Evolutionary conservation across 2,113 vertebrate genomes (phyloP).

Genomic region (Sphaerodactylus townsendi): DNA sequence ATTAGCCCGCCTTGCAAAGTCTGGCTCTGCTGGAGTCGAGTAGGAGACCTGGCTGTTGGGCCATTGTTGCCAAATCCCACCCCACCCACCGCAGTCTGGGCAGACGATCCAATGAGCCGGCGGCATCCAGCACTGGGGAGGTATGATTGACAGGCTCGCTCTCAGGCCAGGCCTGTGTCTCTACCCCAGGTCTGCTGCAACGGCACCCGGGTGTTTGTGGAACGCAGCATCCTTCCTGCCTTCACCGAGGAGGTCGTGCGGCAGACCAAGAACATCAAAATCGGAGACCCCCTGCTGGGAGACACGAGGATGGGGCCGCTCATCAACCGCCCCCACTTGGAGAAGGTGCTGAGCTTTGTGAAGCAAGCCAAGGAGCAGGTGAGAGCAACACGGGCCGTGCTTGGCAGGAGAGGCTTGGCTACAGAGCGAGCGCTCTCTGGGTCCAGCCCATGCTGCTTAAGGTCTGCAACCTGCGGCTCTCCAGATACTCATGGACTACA

Average conservation of each 20-base stretch:
- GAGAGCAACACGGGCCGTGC: conserved; percentile 23
- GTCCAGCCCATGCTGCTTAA: no score
- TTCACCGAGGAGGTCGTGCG: conserved; percentile 91
- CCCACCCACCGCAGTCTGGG: background rate
- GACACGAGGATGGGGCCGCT: conserved; percentile 91
- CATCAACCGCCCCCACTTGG: conserved; percentile 87
- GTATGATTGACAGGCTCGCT: background rate
- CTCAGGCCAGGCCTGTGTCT: background rate
- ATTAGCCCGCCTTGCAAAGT: background rate
- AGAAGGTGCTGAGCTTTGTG: conserved; percentile 88
- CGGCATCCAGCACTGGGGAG: background rate
- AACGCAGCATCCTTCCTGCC: conserved; percentile 83
- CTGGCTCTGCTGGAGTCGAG: background rate
- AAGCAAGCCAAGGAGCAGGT: conserved; percentile 88
- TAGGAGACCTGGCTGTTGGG: background rate
- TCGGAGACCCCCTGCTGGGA: conserved; percentile 90
- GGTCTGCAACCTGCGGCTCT: no score
- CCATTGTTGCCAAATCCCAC: background rate
- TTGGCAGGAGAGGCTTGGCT: background rate
- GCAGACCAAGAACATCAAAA: conserved; percentile 84
- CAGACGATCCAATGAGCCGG: background rate
- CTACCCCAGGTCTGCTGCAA: conserved; percentile 91
- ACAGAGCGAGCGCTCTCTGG: no score
- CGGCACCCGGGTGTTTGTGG: conserved; percentile 92
- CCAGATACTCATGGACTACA: no score